Conservation (phyloP, 1,140 invertebrate genomes). For the Lineus longissimus region DNA sequence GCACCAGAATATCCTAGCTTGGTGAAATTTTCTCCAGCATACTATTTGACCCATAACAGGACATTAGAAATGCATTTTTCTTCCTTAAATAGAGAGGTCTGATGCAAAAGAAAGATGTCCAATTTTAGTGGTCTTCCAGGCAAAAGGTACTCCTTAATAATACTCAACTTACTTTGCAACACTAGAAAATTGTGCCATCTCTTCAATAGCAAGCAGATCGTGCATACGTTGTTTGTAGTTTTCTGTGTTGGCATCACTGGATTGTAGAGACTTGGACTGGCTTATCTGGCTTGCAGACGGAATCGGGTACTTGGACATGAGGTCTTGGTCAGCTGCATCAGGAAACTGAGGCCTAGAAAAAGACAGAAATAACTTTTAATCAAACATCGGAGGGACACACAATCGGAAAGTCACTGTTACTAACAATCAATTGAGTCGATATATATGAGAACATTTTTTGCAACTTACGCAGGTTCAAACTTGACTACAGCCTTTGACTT, state of each 20-base stretch:
- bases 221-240: constrained; percentile 77
- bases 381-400: no score
- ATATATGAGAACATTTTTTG: no score
- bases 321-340: constrained; percentile 36
- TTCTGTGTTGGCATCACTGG: constrained; percentile 63
- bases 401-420: no score
- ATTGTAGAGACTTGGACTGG: constrained; percentile 66
- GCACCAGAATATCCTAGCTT: no score
- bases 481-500: constrained; percentile 60
- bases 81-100: no score
- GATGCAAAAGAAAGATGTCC: no score
- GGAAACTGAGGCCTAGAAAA: constrained; percentile 28
- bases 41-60: no score
- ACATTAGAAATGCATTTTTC: no score
- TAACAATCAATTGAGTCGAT: no score
- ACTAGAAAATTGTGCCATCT: constrained; percentile 72
- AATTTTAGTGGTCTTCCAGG: no score
- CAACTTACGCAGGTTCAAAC: constrained; percentile 57
- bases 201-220: constrained; percentile 73
- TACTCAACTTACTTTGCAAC: constrained; percentile 63
- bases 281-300: constrained; percentile 66
- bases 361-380: not conserved
- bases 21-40: no score
- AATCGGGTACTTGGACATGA: constrained; percentile 65
- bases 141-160: no score